These are phyloP conservation scores for Noctua janthina DNA, from an alignment of 2,888 invertebrate genomes.

Conservation along the genomic window DNA sequence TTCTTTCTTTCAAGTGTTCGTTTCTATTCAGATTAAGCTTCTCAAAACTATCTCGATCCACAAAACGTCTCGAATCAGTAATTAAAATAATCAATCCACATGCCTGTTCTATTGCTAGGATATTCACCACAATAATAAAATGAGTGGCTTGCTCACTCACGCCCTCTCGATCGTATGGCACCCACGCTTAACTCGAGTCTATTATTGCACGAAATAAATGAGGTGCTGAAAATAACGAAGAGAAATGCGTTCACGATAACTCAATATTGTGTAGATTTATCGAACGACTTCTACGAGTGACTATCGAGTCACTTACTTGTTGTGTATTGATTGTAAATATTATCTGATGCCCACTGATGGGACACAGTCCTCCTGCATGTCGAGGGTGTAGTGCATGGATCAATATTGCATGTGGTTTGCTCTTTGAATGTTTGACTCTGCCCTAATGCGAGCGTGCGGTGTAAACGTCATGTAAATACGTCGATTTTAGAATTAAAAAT, in stretches of 20 bases:
- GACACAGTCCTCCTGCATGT: not conserved
- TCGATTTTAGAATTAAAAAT: too few relatives aligned
- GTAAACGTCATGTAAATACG: too few relatives aligned
- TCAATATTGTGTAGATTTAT: not conserved
- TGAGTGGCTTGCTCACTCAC: not conserved
- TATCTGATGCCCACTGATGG: not conserved
- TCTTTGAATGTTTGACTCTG: not conserved
- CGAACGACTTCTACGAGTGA: too few relatives aligned
- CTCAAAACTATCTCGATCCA: not conserved
- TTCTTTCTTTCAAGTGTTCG: not conserved
- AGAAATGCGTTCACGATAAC: constrained; percentile 1
- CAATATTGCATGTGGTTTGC: not conserved
- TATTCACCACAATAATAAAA: not conserved
- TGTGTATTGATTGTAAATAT: not conserved
- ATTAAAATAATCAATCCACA: not conserved
- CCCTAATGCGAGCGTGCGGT: too few relatives aligned
- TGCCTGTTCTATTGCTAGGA: not conserved
- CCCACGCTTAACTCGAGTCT: constrained; percentile 17
- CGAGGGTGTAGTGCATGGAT: not conserved
- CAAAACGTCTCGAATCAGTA: not conserved
- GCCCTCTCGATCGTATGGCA: not conserved
- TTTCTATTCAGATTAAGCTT: not conserved
- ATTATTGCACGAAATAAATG: constrained; percentile 23
- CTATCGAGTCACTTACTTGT: not conserved
- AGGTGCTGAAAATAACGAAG: constrained; percentile 26